Evolutionary conservation across 2,113 vertebrate species (phyloP).

Genomic region (Notarius lentiginosus): DNA sequence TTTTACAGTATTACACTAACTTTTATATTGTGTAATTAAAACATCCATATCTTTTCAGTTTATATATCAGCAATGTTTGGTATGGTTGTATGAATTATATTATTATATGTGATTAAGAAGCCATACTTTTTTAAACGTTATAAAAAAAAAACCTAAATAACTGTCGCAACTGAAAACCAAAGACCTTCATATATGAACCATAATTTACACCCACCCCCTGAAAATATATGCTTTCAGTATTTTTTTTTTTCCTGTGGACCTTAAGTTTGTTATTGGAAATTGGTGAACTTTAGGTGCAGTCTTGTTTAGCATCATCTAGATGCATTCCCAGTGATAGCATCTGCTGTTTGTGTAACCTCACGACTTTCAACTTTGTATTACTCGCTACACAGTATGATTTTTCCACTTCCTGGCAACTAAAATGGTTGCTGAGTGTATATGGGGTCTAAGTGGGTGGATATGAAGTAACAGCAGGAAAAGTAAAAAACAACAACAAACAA

Average conservation of each 20-base stretch:
- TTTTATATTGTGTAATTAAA: background rate
- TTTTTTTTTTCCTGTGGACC: background rate
- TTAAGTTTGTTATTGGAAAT: slow-evolving; percentile 31
- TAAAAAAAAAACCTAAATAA: background rate
- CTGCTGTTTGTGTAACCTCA: background rate
- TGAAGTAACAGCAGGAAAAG: background rate
- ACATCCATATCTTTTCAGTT: background rate
- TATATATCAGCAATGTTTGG: background rate
- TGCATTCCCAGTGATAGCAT: background rate
- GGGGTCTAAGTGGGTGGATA: slow-evolving; percentile 33
- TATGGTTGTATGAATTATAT: background rate
- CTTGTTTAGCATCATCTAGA: slow-evolving; percentile 8
- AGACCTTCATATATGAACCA: background rate
- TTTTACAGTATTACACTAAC: background rate
- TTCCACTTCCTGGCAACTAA: slow-evolving; percentile 53
- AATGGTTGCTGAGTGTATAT: background rate
- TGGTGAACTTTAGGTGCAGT: background rate
- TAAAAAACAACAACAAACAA: no score
- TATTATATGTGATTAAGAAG: background rate
- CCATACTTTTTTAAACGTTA: background rate
- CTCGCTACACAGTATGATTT: slow-evolving; percentile 4
- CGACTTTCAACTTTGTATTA: background rate
- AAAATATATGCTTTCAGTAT: slow-evolving; percentile 20
- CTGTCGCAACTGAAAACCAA: background rate
- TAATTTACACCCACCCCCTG: slow-evolving; percentile 27